Percentiles rank a stretch among this genome's conserved stretches.
These are phyloP conservation scores for Cyphotilapia sp. DNA, from an alignment of 2,113 vertebrate species.

Conservation along the genomic window DNA sequence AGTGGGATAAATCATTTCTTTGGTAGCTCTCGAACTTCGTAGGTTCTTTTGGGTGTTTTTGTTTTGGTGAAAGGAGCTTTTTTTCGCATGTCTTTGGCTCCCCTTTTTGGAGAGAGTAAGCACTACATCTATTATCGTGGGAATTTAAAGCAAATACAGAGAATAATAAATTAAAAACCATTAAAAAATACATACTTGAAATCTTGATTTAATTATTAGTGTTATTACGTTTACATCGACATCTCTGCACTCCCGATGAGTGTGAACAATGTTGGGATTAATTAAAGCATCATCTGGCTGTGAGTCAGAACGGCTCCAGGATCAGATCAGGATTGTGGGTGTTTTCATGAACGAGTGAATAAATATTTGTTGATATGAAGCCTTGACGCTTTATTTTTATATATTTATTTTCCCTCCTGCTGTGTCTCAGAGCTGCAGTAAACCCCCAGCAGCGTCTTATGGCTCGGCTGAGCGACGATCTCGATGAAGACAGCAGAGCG, in stretches of 20 bases:
- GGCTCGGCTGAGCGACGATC: background rate
- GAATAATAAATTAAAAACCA: background rate
- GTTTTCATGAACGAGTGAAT: background rate
- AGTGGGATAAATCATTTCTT: background rate
- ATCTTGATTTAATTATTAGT: background rate
- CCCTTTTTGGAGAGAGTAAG: background rate
- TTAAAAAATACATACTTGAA: background rate
- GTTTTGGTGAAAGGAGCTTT: background rate
- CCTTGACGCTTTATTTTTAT: background rate
- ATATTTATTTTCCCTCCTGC: background rate
- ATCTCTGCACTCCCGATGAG: background rate
- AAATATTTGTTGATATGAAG: background rate
- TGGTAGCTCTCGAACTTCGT: background rate
- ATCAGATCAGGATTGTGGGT: background rate
- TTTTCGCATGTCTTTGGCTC: background rate
- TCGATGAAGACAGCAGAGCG: background rate
- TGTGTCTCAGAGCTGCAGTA: background rate
- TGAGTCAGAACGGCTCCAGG: background rate
- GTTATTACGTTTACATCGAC: background rate
- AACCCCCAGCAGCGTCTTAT: background rate
- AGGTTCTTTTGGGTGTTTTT: background rate
- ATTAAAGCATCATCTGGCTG: background rate
- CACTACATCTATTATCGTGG: background rate
- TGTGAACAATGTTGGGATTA: background rate
- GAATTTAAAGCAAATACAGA: background rate